These are phyloP conservation scores for Apotomis turbidana DNA, from an alignment of 2,888 invertebrate species.

Conservation along the genomic window DNA sequence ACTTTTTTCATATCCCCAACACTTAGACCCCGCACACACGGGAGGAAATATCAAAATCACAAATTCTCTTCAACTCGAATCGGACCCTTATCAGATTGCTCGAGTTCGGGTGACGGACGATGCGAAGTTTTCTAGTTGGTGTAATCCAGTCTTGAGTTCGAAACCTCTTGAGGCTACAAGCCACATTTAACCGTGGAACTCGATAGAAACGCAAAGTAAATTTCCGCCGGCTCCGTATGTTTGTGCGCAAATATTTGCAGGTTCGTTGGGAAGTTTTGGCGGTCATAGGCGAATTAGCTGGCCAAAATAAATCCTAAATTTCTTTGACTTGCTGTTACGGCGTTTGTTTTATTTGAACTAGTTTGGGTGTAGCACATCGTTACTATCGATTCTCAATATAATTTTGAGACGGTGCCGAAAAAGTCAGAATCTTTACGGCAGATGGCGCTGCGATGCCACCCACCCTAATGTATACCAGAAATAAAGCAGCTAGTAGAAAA, in stretches of 20 bases:
- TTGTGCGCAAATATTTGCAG: conserved; percentile 20
- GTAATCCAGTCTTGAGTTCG: conserved; percentile 41
- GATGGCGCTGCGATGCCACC: too few species aligned
- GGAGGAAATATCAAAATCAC: conserved; percentile 34
- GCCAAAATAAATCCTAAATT: background rate
- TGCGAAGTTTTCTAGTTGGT: conserved; percentile 40
- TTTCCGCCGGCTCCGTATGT: conserved; percentile 27
- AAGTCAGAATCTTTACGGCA: too few species aligned
- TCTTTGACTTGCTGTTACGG: background rate
- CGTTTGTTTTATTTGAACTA: background rate
- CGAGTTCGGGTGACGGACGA: conserved; percentile 39
- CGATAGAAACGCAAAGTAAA: conserved; percentile 36
- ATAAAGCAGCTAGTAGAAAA: too few species aligned
- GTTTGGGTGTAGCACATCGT: background rate
- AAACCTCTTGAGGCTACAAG: conserved; percentile 39
- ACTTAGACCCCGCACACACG: conserved; percentile 16
- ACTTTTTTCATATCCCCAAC: conserved; percentile 36
- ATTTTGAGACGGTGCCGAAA: too few species aligned
- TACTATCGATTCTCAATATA: too few species aligned
- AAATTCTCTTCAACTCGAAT: conserved; percentile 29
- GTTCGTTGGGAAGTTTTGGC: conserved; percentile 27
- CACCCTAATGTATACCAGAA: too few species aligned
- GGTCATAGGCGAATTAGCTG: conserved; percentile 11
- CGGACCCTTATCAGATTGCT: conserved; percentile 37
- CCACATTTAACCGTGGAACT: conserved; percentile 34